Base-by-base conservation (phyloP, 2,888 invertebrate genomes). In the Xestia c-nigrum region DNA sequence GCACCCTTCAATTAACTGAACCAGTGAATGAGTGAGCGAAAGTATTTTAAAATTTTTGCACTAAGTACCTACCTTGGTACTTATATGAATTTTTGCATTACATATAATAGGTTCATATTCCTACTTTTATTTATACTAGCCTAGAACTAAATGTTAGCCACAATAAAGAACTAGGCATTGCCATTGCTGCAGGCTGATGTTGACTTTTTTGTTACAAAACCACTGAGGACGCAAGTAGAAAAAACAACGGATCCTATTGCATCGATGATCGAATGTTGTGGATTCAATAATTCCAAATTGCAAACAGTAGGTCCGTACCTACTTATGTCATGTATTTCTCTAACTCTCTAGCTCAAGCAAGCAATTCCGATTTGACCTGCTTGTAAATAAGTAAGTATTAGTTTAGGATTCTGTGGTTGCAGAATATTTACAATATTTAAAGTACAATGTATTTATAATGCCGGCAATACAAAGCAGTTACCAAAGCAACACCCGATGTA, bases 401-500 rank as follows among this genome's bases (percentile, higher is more conserved):
- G 14, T n/a, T 21, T 61, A 55, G 24, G 52, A 31, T 24, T 43
- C 12, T 40, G 16, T 24, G 57, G 43, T 40, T 50, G 50, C 59
- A 70, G 16, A 67, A 72, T 83, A n/a, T 74, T 72, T 68, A 66
- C 68, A 69, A 71, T 64, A n/a, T 43, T 9, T 40, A 40, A 10
- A 1, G 43, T 43, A 43, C 43, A 0, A 61, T 68, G 75, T 76
- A 74, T 78, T 79, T 71, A 74, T 75, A 80, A 65, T 79, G 79
- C 72, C 55, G 71, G 71, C 72, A 80, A 76, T 72, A 78, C 83
- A 81, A 76, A 66, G 76, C 81, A 75, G 46, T 76, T 50, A 72
- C 77, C 81, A 84, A 86, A 89, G 86, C 85, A 87, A 85, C 78
- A 83, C 78, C 24, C 84, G 80, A 90, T 89, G 89, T 92, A 83